Evolutionary conservation across 2,113 vertebrate species (phyloP).

Genomic region (Solea solea): DNA sequence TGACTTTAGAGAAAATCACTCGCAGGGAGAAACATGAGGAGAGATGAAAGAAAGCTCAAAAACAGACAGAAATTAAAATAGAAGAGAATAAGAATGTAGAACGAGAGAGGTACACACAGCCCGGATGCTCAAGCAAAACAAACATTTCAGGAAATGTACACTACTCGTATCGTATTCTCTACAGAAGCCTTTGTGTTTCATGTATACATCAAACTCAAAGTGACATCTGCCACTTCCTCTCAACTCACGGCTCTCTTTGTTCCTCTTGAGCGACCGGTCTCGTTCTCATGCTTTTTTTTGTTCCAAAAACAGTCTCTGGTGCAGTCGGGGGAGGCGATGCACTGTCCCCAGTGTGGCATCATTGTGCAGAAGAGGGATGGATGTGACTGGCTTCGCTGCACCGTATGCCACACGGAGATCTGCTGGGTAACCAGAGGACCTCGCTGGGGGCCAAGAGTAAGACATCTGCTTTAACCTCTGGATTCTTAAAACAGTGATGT

Average conservation of each 20-base stretch:
- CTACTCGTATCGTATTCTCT: too few species aligned
- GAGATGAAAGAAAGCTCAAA: too few species aligned
- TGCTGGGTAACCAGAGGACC: slow-evolving; percentile 96
- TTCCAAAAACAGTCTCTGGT: slow-evolving; percentile 78
- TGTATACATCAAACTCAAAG: too few species aligned
- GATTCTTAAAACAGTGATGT: background rate
- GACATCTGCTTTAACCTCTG: background rate
- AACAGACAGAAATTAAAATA: too few species aligned
- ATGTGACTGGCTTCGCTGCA: slow-evolving; percentile 95
- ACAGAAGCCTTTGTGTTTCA: too few species aligned
- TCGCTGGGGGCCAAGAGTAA: slow-evolving; percentile 90
- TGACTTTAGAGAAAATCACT: too few species aligned
- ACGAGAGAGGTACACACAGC: too few species aligned
- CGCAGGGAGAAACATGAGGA: too few species aligned
- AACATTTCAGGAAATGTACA: too few species aligned
- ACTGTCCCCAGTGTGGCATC: slow-evolving; percentile 90
- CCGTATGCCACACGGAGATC: slow-evolving; percentile 94
- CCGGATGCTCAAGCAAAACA: too few species aligned
- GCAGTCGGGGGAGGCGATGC: slow-evolving; percentile 91
- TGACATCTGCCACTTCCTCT: slow-evolving; percentile 1
- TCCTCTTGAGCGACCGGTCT: background rate
- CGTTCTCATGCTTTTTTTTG: background rate
- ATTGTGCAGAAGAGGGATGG: slow-evolving; percentile 95
- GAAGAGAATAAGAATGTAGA: too few species aligned
- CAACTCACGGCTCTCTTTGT: background rate